phyloP scores from a whole-genome alignment of 1,140 invertebrate species.

The Drosophila azteca region DNA sequence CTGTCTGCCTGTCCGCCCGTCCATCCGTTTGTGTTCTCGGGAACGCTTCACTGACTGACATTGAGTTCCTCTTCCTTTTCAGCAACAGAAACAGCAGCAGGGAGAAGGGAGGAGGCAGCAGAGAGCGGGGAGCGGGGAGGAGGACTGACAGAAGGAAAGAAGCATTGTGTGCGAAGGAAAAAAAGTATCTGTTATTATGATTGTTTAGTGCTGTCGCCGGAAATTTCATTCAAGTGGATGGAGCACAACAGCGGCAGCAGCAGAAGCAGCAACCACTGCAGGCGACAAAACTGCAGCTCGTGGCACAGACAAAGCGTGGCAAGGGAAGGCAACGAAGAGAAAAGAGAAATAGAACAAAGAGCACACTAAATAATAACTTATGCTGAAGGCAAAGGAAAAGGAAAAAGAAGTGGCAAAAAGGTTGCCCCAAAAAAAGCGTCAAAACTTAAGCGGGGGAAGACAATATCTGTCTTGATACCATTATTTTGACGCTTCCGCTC shows the following conservation, averaged over 20 bases:
- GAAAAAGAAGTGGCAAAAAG: slow-evolving; percentile 7
- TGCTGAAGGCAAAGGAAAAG: slow-evolving; percentile 18
- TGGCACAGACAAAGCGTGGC: slow-evolving; percentile 6
- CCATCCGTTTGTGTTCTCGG: background rate
- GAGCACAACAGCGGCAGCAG: slow-evolving; percentile 30
- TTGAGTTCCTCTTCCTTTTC: slow-evolving; percentile 32
- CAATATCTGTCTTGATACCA: slow-evolving; percentile 38
- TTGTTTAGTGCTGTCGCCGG: slow-evolving; percentile 79
- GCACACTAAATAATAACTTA: slow-evolving; percentile 60
- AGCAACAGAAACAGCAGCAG: slow-evolving; percentile 19
- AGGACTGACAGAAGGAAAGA: slow-evolving; percentile 36
- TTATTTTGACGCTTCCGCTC: slow-evolving; percentile 42
- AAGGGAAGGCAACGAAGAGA: slow-evolving; percentile 1
- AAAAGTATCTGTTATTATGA: slow-evolving; percentile 78
- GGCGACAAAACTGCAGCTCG: slow-evolving; percentile 71
- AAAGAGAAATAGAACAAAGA: slow-evolving; percentile 14
- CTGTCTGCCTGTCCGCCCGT: slow-evolving; percentile 26
- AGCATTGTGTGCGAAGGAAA: slow-evolving; percentile 48
- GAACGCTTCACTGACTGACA: slow-evolving; percentile 49
- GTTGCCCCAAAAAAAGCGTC: slow-evolving; percentile 9
- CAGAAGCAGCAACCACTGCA: slow-evolving; percentile 41
- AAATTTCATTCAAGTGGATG: slow-evolving; percentile 80
- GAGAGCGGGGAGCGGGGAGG: background rate
- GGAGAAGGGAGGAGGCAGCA: no score
- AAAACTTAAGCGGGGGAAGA: slow-evolving; percentile 18